phyloP scores from a whole-genome alignment of 2,888 invertebrate genomes.

The Harmothoe impar region DNA sequence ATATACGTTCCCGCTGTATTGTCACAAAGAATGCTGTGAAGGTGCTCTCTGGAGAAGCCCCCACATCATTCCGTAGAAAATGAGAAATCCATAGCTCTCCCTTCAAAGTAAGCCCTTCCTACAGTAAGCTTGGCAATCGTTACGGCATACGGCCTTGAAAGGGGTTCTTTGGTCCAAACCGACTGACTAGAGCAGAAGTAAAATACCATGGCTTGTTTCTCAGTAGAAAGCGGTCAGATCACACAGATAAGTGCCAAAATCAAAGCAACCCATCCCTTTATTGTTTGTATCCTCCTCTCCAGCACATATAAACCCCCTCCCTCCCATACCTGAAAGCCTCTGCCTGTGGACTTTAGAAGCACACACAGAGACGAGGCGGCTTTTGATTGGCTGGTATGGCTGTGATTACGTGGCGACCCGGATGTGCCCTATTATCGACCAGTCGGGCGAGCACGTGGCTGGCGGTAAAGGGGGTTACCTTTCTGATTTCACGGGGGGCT shows the following conservation, averaged over 20 bases:
- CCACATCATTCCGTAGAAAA: neutral
- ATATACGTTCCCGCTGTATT: no score
- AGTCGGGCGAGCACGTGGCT: slow-evolving; percentile 16
- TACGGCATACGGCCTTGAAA: no score
- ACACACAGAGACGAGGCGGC: neutral
- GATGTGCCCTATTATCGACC: slow-evolving; percentile 61
- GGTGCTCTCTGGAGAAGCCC: no score
- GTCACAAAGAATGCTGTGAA: no score
- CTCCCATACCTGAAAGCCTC: neutral
- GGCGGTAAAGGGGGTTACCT: slow-evolving; percentile 42
- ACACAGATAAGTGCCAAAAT: neutral
- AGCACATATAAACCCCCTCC: neutral
- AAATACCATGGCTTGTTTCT: neutral
- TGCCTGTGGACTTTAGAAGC: neutral
- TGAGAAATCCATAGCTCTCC: slow-evolving; percentile 11
- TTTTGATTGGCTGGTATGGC: slow-evolving; percentile 30
- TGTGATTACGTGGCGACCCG: slow-evolving; percentile 48
- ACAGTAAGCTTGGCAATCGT: no score
- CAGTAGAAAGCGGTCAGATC: neutral
- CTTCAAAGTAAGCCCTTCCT: neutral
- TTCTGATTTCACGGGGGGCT: slow-evolving; percentile 58
- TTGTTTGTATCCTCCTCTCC: neutral
- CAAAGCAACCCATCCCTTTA: neutral
- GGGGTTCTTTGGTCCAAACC: no score
- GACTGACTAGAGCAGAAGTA: no score